Percentiles rank a stretch among this genome's conserved stretches.
Evolutionary conservation across 1,140 invertebrate species (phyloP).

Genomic region (Protaetia brevitarsis): DNA sequence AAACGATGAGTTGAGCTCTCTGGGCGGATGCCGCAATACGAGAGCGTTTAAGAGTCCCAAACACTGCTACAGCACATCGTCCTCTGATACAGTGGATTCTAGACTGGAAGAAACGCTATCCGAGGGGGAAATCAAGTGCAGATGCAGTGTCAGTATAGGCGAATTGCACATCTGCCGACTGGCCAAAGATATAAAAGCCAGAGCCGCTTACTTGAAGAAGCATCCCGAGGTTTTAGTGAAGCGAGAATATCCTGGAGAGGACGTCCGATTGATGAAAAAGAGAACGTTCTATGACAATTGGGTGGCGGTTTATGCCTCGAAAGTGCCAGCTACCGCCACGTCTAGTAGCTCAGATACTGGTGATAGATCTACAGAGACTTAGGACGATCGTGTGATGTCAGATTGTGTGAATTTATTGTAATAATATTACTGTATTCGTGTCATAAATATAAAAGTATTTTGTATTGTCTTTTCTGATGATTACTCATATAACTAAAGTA

Average conservation of each 20-base stretch:
- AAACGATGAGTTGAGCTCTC: too few species aligned
- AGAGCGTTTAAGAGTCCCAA: background rate
- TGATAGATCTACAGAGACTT: background rate
- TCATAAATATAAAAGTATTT: too few species aligned
- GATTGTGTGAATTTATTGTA: too few species aligned
- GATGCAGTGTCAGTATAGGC: slow-evolving; percentile 39
- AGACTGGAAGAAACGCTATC: slow-evolving; percentile 31
- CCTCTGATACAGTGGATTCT: background rate
- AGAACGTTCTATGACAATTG: slow-evolving; percentile 37
- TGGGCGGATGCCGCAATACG: background rate
- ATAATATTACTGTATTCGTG: too few species aligned
- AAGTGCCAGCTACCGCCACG: background rate
- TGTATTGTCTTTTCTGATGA: too few species aligned
- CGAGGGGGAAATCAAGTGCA: slow-evolving; percentile 41
- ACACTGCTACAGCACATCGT: background rate
- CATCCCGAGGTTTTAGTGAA: slow-evolving; percentile 25
- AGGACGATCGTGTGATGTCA: too few species aligned
- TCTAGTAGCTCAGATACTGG: background rate
- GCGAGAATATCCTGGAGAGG: slow-evolving; percentile 18
- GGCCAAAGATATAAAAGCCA: slow-evolving; percentile 3
- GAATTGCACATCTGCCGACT: slow-evolving; percentile 33
- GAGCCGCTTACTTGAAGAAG: slow-evolving; percentile 24
- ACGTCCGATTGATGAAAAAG: slow-evolving; percentile 26
- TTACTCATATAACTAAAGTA: too few species aligned
- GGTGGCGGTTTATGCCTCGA: slow-evolving; percentile 36